A percentile compares a stretch with the other conserved stretches of the same genome.
These are phyloP conservation scores for Clarias laeviceps DNA, from an alignment of 2,797 vertebrate genomes.

Conservation along the genomic window DNA sequence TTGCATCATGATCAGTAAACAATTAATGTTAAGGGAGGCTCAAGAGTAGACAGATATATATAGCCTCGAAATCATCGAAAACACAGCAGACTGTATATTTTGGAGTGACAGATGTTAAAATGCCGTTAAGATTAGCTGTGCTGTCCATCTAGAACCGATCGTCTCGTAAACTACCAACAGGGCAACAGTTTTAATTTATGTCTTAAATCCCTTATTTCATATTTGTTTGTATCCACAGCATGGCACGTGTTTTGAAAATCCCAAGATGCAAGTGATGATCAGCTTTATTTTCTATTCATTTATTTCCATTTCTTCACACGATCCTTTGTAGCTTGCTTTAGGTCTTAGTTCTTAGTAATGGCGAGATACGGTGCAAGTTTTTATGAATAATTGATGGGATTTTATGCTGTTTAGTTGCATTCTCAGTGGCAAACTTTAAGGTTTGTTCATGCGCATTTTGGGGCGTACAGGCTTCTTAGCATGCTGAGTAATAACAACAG, in stretches of 20 bases:
- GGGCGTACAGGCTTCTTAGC: constrained; percentile 36
- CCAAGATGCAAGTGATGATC: not conserved
- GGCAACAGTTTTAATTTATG: not conserved
- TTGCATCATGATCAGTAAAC: constrained; percentile 19
- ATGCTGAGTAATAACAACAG: constrained; percentile 19
- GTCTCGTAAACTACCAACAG: not conserved
- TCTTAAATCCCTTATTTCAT: not conserved
- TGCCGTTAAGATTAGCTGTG: not conserved
- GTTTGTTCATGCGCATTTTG: constrained; percentile 39
- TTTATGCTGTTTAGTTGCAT: not conserved
- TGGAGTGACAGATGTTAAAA: not conserved
- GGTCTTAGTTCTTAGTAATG: not conserved
- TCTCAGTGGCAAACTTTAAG: not conserved
- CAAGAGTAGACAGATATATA: not conserved
- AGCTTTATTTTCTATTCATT: not conserved
- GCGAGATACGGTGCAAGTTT: not conserved
- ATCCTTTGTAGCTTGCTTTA: not conserved
- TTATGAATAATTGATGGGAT: not conserved
- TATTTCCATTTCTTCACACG: not conserved
- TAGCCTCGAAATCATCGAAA: no score
- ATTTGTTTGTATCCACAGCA: not conserved
- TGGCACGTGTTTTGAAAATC: not conserved
- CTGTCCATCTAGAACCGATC: not conserved
- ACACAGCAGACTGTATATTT: not conserved
- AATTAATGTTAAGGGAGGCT: not conserved